Evolutionary conservation across 2,797 vertebrate genomes (phyloP).

Genomic region (Scolopax bukidnonensis): DNA sequence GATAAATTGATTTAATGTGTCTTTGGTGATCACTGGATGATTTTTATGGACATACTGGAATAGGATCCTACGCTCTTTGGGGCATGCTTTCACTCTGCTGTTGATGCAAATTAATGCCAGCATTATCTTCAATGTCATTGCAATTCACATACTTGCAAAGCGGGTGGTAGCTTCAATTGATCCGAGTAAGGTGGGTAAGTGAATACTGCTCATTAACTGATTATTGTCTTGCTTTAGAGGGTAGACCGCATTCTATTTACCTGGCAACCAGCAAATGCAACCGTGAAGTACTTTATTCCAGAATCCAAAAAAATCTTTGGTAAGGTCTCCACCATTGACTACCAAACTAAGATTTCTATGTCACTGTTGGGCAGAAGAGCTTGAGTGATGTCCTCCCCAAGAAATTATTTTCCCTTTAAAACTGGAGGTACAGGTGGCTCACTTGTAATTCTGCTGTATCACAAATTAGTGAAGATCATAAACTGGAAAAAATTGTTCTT

Average conservation of each 20-base stretch:
- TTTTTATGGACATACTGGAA: background rate
- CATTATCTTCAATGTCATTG: background rate
- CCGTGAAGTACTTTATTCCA: background rate
- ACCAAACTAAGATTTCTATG: background rate
- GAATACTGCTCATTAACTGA: background rate
- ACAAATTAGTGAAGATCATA: background rate
- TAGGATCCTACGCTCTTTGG: background rate
- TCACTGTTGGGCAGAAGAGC: background rate
- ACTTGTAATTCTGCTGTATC: background rate
- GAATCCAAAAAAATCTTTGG: background rate
- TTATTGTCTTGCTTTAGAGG: background rate
- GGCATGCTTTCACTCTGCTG: background rate
- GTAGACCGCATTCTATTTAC: background rate
- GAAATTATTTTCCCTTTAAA: background rate
- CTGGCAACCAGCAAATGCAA: background rate
- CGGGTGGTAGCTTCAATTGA: accelerated
- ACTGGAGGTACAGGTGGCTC: background rate
- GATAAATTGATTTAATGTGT: background rate
- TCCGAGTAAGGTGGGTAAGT: background rate
- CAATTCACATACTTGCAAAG: background rate
- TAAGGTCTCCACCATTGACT: background rate
- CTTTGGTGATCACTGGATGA: background rate
- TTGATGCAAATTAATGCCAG: background rate
- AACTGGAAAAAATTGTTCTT: background rate
- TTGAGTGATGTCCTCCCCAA: background rate